A percentile compares a stretch with the other conserved stretches of the same genome.
phyloP scores from a whole-genome alignment of 2,888 invertebrate genomes.

The Cerastis leucographa region DNA sequence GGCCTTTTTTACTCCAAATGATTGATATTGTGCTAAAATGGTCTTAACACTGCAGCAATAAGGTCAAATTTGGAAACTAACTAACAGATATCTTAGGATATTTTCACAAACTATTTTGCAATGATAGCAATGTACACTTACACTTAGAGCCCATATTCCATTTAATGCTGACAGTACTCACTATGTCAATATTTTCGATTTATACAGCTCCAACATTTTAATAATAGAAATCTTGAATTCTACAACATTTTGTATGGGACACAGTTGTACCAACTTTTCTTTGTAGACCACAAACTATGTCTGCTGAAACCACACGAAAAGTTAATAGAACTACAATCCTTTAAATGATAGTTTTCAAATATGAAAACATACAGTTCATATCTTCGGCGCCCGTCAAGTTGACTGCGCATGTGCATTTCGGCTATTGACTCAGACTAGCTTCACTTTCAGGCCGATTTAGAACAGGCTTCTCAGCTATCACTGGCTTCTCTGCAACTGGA shows the following conservation, averaged over 20 bases:
- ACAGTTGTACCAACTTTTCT: conserved; percentile 56
- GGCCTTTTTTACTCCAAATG: conserved; percentile 33
- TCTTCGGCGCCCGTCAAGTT: conserved; percentile 74
- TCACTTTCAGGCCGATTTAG: conserved; percentile 81
- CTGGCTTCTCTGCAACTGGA: conserved; percentile 77
- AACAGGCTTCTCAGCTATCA: conserved; percentile 81
- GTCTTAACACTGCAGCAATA: conserved; percentile 39
- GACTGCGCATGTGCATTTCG: conserved; percentile 80
- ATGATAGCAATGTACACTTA: conserved; percentile 73
- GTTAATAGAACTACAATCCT: conserved; percentile 67
- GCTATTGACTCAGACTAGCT: conserved; percentile 86
- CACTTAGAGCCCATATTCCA: conserved; percentile 57
- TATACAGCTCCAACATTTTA: conserved; percentile 69
- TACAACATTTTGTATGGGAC: conserved; percentile 62
- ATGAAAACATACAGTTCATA: conserved; percentile 86
- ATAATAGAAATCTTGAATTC: conserved; percentile 66
- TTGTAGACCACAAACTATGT: conserved; percentile 64
- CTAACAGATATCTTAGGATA: conserved; percentile 50
- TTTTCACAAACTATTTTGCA: conserved; percentile 45
- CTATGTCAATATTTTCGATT: conserved; percentile 66
- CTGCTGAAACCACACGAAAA: conserved; percentile 59
- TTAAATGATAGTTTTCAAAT: conserved; percentile 85
- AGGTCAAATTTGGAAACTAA: conserved; percentile 43
- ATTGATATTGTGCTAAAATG: conserved; percentile 41
- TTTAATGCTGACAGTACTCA: conserved; percentile 58